phyloP scores from a whole-genome alignment of 2,113 vertebrate genomes.

The Ginglymostoma cirratum region DNA sequence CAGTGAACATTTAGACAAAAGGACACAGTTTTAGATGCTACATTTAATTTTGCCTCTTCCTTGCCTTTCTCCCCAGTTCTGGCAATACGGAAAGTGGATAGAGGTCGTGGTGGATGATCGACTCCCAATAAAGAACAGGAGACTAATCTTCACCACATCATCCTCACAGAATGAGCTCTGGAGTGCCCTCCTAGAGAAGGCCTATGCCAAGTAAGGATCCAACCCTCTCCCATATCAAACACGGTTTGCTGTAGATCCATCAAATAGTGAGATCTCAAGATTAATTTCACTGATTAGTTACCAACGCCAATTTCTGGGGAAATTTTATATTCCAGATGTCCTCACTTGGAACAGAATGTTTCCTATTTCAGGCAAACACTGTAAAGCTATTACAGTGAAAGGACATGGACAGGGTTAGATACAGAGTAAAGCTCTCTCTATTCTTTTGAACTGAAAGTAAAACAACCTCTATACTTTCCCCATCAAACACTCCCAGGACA shows the following conservation, averaged over 20 bases:
- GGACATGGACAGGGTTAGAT: too few relatives aligned
- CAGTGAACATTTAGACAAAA: neutral
- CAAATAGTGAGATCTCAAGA: neutral
- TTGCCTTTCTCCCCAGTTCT: conserved; percentile 54
- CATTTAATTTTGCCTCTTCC: neutral
- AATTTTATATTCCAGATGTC: neutral
- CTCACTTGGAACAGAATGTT: neutral
- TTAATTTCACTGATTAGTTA: too few relatives aligned
- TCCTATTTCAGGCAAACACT: neutral
- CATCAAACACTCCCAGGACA: too few relatives aligned
- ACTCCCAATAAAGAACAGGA: conserved; percentile 59
- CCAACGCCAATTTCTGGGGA: neutral
- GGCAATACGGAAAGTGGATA: conserved; percentile 75
- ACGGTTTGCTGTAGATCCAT: neutral
- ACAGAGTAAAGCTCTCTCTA: too few relatives aligned
- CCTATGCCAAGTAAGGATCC: neutral
- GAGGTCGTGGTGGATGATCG: conserved; percentile 71
- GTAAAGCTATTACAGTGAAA: neutral
- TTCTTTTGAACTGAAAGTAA: too few relatives aligned
- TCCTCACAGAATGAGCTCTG: conserved; percentile 56
- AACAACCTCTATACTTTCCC: too few relatives aligned
- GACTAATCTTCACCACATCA: conserved; percentile 68
- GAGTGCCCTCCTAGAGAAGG: conserved; percentile 14
- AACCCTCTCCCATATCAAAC: neutral
- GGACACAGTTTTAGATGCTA: neutral